Conservation (phyloP, 37 sponge, comb jelly and placozoan species). For the Oscarella lobularis region DNA sequence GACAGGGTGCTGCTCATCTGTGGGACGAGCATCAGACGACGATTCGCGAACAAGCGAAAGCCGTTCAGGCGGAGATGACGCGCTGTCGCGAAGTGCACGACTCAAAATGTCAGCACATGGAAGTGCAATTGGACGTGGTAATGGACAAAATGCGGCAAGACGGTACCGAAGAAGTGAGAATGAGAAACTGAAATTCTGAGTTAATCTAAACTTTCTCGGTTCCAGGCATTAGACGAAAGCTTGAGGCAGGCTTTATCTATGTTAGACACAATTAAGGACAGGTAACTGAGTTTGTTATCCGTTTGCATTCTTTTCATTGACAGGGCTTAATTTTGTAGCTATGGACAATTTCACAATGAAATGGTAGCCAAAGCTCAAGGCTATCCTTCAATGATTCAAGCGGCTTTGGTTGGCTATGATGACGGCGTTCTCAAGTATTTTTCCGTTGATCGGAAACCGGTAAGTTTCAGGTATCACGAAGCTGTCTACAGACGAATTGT, state of each 20-base stretch:
- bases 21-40: slow-evolving; percentile 35
- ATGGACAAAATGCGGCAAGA: slow-evolving; percentile 65
- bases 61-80: slow-evolving; percentile 36
- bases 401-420: slow-evolving; percentile 26
- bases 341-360: slow-evolving; percentile 12
- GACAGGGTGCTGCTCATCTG: slow-evolving; percentile 51
- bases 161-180: slow-evolving; percentile 34
- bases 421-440: slow-evolving; percentile 40
- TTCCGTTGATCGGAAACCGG: slow-evolving; percentile 20
- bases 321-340: neutral
- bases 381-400: slow-evolving; percentile 12
- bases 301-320: neutral
- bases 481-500: neutral
- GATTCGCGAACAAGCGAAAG: slow-evolving; percentile 4
- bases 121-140: slow-evolving; percentile 59
- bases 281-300: too few species aligned
- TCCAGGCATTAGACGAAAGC: too few species aligned
- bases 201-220: too few species aligned
- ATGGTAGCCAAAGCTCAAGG: slow-evolving; percentile 2
- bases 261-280: too few species aligned
- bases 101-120: slow-evolving; percentile 47
- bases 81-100: slow-evolving; percentile 38
- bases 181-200: neutral
- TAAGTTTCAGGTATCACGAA: neutral
- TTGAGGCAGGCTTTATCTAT: too few species aligned